Evolutionary conservation across 2,113 vertebrate species (phyloP).

Genomic region (Strix aluco): DNA sequence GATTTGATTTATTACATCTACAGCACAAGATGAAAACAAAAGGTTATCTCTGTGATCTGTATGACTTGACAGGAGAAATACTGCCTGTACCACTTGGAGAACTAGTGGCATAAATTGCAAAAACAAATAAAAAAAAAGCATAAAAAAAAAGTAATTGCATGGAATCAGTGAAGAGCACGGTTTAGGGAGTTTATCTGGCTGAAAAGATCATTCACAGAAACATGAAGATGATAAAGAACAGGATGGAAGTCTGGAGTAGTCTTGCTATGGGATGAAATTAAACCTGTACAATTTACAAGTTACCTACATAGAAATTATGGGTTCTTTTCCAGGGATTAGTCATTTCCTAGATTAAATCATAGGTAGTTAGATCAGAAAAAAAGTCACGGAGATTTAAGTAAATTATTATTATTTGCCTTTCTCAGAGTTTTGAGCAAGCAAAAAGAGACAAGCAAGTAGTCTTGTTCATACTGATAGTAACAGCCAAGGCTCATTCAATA

Average conservation of each 20-base stretch:
- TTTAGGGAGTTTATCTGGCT: background rate
- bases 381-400: background rate
- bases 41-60: conserved; percentile 45
- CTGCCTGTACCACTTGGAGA: background rate
- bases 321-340: background rate
- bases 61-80: background rate
- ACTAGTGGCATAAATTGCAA: background rate
- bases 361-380: background rate
- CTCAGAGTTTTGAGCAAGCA: background rate
- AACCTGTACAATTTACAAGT: background rate
- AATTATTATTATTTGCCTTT: background rate
- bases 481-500: background rate
- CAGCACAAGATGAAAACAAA: conserved; percentile 64
- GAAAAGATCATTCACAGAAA: background rate
- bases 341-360: background rate
- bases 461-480: background rate
- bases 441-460: background rate
- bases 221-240: background rate
- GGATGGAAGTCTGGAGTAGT: background rate
- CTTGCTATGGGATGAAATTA: background rate
- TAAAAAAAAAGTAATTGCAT: background rate
- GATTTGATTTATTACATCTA: conserved; percentile 66
- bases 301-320: background rate
- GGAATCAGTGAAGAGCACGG: background rate
- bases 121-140: background rate